These are phyloP conservation scores for Nowickia ferox DNA, from an alignment of 2,888 invertebrate genomes.

Conservation along the genomic window DNA sequence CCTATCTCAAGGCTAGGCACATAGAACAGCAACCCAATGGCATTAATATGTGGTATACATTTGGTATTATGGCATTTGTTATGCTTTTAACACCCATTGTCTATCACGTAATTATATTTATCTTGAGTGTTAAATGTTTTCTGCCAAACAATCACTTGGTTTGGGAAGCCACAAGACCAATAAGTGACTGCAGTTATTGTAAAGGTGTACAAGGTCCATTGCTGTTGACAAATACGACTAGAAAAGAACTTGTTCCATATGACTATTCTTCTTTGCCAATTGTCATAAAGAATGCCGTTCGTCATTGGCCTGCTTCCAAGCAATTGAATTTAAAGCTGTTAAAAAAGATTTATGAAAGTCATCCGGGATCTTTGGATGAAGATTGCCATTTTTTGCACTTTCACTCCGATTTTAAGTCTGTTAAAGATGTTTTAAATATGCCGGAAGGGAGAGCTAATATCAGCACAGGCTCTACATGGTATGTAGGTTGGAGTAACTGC, in stretches of 20 bases:
- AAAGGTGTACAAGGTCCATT: conserved; percentile 87
- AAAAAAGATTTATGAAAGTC: conserved; percentile 87
- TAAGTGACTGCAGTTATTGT: conserved; percentile 92
- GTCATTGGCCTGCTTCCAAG: conserved; percentile 90
- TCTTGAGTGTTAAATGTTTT: conserved; percentile 88
- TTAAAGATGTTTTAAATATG: conserved; percentile 92
- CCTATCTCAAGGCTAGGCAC: conserved; percentile 79
- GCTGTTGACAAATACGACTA: conserved; percentile 87
- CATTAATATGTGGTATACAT: conserved; percentile 79
- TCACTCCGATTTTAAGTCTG: conserved; percentile 90
- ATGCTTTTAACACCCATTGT: conserved; percentile 81
- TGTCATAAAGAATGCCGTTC: conserved; percentile 89
- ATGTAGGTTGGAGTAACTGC: conserved; percentile 96
- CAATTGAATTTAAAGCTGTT: conserved; percentile 88
- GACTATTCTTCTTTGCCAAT: conserved; percentile 92
- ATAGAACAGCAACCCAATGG: conserved; percentile 77
- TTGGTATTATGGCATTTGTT: conserved; percentile 80
- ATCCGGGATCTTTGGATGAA: conserved; percentile 89
- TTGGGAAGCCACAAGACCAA: conserved; percentile 93
- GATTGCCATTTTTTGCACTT: conserved; percentile 95
- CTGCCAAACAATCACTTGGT: conserved; percentile 92
- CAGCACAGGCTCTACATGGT: conserved; percentile 89
- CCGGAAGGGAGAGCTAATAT: conserved; percentile 85
- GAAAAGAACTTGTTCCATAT: conserved; percentile 87
- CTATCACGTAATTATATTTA: conserved; percentile 80